Evolutionary conservation across 1,140 invertebrate species (phyloP).

Genomic region (Hylaeus anthracinus): DNA sequence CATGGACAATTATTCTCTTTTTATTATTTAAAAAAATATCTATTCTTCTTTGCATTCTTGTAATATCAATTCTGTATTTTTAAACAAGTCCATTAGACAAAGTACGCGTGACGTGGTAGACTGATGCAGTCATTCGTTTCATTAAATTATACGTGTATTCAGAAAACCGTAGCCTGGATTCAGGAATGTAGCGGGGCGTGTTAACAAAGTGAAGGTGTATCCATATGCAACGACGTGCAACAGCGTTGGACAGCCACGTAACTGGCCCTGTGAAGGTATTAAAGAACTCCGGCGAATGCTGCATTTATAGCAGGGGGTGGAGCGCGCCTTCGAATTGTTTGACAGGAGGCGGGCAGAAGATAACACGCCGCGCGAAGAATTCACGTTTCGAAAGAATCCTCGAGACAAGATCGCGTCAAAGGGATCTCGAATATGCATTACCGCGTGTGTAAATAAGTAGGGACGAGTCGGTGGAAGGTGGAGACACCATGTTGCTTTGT

Average conservation of each 20-base stretch:
- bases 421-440: neutral
- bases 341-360: constrained; percentile 23
- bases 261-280: constrained; percentile 22
- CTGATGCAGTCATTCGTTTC: too few relatives aligned
- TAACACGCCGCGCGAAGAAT: constrained; percentile 23
- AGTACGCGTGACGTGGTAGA: too few relatives aligned
- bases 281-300: constrained; percentile 21
- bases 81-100: too few relatives aligned
- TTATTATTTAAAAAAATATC: too few relatives aligned
- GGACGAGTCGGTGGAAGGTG: neutral
- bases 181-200: too few relatives aligned
- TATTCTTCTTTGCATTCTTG: too few relatives aligned
- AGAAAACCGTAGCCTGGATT: too few relatives aligned
- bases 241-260: neutral
- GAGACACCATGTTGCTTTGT: neutral
- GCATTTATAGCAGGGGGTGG: constrained; percentile 41
- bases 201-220: constrained; percentile 37
- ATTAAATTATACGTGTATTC: too few relatives aligned
- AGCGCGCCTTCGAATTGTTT: neutral
- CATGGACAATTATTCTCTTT: too few relatives aligned
- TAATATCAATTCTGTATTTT: too few relatives aligned
- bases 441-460: neutral
- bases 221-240: constrained; percentile 47
- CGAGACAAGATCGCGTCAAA: neutral
- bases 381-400: constrained; percentile 11